phyloP scores from a whole-genome alignment of 2,113 vertebrate species.

The Marmota monax region DNA sequence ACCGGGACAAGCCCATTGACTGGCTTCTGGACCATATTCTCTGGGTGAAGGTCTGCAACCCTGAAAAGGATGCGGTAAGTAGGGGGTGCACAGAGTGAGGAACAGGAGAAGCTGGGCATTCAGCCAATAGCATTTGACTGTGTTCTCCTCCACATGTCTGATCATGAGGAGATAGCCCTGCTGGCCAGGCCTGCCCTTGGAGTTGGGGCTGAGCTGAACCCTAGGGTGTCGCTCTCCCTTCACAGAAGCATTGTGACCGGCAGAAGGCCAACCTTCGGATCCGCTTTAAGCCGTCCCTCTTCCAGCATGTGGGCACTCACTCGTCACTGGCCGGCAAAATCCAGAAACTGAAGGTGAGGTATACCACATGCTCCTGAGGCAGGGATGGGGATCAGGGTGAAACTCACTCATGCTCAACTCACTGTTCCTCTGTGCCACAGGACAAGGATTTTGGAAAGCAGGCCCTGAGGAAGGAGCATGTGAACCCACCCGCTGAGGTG shows the following conservation, averaged over 20 bases:
- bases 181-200: accelerated
- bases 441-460: conserved; percentile 99
- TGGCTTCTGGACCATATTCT: conserved; percentile 99
- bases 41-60: conserved; percentile 99
- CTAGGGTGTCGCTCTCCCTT: neutral
- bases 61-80: conserved; percentile 98
- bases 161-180: neutral
- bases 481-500: conserved; percentile 97
- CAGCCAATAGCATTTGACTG: neutral
- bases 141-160: neutral
- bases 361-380: neutral
- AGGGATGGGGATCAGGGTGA: neutral
- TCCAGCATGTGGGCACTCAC: conserved; percentile 98
- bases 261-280: conserved; percentile 99
- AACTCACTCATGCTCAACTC: neutral
- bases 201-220: neutral
- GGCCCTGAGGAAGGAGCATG: conserved; percentile 95
- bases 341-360: conserved; percentile 97
- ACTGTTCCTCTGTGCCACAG: conserved; percentile 80
- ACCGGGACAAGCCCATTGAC: conserved; percentile 99
- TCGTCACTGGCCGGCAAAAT: conserved; percentile 99
- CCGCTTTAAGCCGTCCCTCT: conserved; percentile 98
- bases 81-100: neutral
- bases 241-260: conserved; percentile 98
- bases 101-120: accelerated